Percentiles rank a stretch among this genome's conserved stretches.
Evolutionary conservation across 2,888 invertebrate species (phyloP).

Genomic region (Cerceris ruficornis): DNA sequence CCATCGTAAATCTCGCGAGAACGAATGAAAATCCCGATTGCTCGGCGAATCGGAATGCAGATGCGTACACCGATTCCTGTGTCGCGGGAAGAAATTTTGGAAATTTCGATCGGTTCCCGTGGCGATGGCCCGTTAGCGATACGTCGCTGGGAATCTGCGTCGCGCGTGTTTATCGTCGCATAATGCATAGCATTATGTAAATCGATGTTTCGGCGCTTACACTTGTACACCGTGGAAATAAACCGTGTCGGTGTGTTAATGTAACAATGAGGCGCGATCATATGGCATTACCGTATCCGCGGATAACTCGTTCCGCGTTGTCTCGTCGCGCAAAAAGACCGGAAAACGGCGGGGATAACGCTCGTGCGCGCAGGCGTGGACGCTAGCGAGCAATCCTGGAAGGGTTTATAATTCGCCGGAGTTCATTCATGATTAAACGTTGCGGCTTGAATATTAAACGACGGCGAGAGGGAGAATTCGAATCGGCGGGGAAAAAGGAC

Average conservation of each 20-base stretch:
- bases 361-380: too few species aligned
- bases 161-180: constrained; percentile 67
- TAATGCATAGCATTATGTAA: constrained; percentile 70
- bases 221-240: constrained; percentile 58
- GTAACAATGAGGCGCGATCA: constrained; percentile 42
- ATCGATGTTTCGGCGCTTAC: constrained; percentile 60
- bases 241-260: constrained; percentile 51
- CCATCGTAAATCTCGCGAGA: constrained; percentile 54
- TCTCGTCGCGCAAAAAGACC: background rate
- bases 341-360: background rate
- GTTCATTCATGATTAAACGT: too few species aligned
- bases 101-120: constrained; percentile 52
- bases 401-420: too few species aligned
- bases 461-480: too few species aligned
- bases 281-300: background rate
- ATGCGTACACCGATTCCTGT: constrained; percentile 54
- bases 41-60: constrained; percentile 55
- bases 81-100: constrained; percentile 58
- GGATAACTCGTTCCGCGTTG: background rate
- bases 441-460: too few species aligned
- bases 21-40: constrained; percentile 12
- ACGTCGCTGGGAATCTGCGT: constrained; percentile 50
- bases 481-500: too few species aligned
- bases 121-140: constrained; percentile 31
- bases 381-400: too few species aligned